Conservation (phyloP, 2,888 invertebrate genomes). For the Azorinus chamasolen region DNA sequence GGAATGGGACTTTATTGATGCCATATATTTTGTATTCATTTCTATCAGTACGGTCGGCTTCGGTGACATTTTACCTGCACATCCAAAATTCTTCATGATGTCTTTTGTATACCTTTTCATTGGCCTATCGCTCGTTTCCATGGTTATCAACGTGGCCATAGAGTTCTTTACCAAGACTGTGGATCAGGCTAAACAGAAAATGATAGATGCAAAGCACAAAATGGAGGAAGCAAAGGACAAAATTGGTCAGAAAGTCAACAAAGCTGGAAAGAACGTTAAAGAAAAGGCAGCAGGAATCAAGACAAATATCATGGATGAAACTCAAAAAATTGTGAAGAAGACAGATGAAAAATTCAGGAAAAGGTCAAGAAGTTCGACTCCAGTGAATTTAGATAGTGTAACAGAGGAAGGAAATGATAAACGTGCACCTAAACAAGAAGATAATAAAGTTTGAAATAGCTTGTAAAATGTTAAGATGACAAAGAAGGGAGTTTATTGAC, state of each 20-base stretch:
- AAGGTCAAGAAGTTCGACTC: conserved; percentile 24
- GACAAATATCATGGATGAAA: conserved; percentile 59
- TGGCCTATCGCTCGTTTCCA: conserved; percentile 97
- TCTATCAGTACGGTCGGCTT: conserved; percentile 91
- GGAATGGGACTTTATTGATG: conserved; percentile 96
- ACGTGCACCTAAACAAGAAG: too few species aligned
- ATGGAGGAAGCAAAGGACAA: conserved; percentile 63
- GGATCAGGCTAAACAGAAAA: conserved; percentile 72
- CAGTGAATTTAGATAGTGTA: neutral
- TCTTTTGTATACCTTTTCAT: conserved; percentile 97
- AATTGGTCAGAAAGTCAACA: conserved; percentile 59
- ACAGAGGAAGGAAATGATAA: too few species aligned
- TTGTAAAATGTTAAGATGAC: too few species aligned
- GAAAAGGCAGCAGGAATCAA: conserved; percentile 57
- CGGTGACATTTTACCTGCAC: conserved; percentile 95
- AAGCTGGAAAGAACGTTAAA: conserved; percentile 57
- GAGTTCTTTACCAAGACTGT: conserved; percentile 76
- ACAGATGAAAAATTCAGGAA: conserved; percentile 35
- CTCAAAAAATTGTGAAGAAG: conserved; percentile 39
- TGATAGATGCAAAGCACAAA: conserved; percentile 70
- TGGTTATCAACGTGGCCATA: conserved; percentile 97
- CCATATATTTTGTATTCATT: conserved; percentile 97
- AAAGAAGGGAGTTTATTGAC: too few species aligned
- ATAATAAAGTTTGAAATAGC: too few species aligned
- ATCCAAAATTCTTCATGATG: conserved; percentile 95